A percentile compares a stretch with the other conserved stretches of the same genome.
Evolutionary conservation across 2,113 vertebrate species (phyloP).

Genomic region (Axis porcinus): DNA sequence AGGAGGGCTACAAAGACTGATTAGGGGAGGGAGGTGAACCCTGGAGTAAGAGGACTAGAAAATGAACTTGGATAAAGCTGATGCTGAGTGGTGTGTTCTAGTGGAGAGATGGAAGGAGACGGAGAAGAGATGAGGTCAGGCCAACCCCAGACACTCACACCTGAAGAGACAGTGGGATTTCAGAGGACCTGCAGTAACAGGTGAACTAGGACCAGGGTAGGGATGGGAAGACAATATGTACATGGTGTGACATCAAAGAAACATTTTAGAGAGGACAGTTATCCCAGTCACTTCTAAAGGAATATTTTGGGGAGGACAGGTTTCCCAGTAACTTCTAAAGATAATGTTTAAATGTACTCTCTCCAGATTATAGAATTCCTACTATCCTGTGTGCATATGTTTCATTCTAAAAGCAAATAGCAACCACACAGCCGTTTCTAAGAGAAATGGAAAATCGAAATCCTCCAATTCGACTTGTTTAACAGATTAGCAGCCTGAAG

Average conservation of each 20-base stretch:
- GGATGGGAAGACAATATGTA: rapidly evolving
- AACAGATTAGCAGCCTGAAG: not conserved
- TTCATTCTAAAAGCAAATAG: not conserved
- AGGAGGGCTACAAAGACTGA: not conserved
- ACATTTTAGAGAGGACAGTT: not conserved
- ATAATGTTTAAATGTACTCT: not conserved
- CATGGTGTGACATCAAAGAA: rapidly evolving
- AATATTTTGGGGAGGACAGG: not conserved
- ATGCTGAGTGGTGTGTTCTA: rapidly evolving
- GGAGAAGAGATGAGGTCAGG: not conserved
- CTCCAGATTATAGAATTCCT: not conserved
- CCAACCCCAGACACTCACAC: rapidly evolving
- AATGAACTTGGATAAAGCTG: no score
- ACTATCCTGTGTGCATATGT: rapidly evolving
- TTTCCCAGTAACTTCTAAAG: not conserved
- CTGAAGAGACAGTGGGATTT: not conserved
- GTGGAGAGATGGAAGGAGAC: rapidly evolving
- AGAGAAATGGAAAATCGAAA: not conserved
- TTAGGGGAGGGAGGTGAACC: rapidly evolving
- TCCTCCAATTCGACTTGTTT: not conserved
- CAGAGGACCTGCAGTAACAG: rapidly evolving
- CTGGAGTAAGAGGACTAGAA: no score
- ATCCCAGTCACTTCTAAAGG: not conserved
- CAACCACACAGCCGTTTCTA: not conserved
- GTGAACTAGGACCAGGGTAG: rapidly evolving